These are phyloP conservation scores for Atrichornis clamosus DNA, from an alignment of 2,113 vertebrate species.

Conservation along the genomic window DNA sequence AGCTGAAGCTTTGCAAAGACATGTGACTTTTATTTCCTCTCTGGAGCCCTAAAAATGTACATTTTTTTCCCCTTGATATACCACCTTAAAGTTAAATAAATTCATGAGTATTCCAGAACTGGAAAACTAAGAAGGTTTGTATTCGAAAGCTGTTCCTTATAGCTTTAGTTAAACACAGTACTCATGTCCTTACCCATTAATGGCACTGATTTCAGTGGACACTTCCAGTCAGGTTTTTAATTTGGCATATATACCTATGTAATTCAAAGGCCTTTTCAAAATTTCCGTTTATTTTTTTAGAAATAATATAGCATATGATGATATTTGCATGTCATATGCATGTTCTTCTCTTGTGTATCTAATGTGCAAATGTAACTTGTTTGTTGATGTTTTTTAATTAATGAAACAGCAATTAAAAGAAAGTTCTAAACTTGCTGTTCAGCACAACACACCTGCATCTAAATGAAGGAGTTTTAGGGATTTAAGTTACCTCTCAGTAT, in stretches of 20 bases:
- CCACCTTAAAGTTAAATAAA: background rate
- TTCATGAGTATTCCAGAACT: background rate
- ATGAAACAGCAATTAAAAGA: background rate
- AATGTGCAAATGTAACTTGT: background rate
- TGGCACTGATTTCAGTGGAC: background rate
- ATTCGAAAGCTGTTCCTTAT: background rate
- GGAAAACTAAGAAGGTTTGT: background rate
- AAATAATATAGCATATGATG: background rate
- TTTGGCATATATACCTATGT: background rate
- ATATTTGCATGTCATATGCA: rapidly evolving
- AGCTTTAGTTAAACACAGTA: background rate
- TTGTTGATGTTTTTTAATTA: background rate
- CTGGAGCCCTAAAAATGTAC: background rate
- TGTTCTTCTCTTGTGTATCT: background rate
- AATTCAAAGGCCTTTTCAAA: background rate
- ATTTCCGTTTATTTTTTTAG: background rate
- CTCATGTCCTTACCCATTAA: background rate
- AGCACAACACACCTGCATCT: background rate
- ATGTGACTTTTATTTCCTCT: background rate
- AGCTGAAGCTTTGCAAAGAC: background rate
- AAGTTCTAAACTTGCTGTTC: background rate
- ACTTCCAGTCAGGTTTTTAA: background rate
- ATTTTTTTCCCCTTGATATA: background rate
- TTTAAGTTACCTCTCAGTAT: background rate
- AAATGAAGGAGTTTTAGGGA: background rate